phyloP scores from a whole-genome alignment of 2,888 invertebrate genomes.

The Archips crataeganus region DNA sequence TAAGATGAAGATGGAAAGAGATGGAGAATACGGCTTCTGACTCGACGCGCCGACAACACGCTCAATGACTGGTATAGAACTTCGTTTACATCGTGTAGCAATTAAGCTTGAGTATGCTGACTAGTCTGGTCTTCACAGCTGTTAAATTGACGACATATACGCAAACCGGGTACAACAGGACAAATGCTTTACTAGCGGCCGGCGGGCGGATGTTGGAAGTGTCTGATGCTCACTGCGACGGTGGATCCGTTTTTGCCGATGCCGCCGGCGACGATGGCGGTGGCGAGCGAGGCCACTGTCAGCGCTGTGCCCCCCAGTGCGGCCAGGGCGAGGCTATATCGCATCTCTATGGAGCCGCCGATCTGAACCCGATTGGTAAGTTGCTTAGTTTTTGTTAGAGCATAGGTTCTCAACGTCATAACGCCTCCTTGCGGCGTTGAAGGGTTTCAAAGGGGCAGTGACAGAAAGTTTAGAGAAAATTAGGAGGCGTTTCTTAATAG shows the following conservation, averaged over 20 bases:
- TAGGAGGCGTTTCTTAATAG: too few relatives aligned
- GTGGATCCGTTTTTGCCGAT: constrained; percentile 99
- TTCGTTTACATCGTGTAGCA: neutral
- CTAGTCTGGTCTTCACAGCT: too few relatives aligned
- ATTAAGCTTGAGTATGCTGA: too few relatives aligned
- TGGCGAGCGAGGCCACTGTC: constrained; percentile 90
- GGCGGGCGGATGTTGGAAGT: constrained; percentile 35
- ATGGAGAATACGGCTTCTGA: too few relatives aligned
- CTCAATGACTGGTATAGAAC: neutral
- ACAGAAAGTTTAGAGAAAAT: too few relatives aligned
- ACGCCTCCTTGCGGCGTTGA: too few relatives aligned
- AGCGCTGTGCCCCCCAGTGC: constrained; percentile 90
- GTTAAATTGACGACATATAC: too few relatives aligned
- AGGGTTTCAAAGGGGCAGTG: too few relatives aligned
- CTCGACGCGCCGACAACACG: too few relatives aligned
- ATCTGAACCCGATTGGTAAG: constrained; percentile 62
- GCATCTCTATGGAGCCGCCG: constrained; percentile 87
- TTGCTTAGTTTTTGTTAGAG: neutral
- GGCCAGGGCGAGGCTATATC: constrained; percentile 91
- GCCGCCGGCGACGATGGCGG: constrained; percentile 94
- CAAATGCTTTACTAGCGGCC: constrained; percentile 42
- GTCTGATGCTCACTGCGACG: constrained; percentile 93
- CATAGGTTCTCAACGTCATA: neutral
- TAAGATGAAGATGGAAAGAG: too few relatives aligned
- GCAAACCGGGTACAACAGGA: neutral